These are phyloP conservation scores for Argopecten irradians DNA, from an alignment of 1,140 invertebrate species.

Conservation along the genomic window DNA sequence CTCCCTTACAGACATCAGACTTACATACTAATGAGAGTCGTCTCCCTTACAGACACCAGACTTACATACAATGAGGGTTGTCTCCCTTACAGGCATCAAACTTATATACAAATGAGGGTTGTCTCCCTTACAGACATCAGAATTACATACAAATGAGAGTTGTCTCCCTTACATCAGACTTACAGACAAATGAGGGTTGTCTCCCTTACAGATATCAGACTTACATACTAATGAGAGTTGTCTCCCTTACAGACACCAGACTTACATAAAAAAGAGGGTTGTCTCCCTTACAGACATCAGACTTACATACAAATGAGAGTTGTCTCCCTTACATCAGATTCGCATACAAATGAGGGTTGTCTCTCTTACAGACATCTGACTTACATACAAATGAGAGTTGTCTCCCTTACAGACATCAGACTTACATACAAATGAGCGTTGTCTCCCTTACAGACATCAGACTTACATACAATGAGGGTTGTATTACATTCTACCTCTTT, in stretches of 20 bases:
- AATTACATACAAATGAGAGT: neutral
- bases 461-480: no score
- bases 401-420: no score
- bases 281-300: neutral
- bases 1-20: neutral
- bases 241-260: neutral
- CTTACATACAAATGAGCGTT: no score
- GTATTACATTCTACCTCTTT: no score
- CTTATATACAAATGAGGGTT: no score
- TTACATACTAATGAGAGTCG: neutral
- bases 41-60: neutral
- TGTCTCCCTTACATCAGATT: no score
- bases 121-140: neutral
- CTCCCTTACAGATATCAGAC: neutral
- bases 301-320: no score
- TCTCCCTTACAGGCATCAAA: neutral
- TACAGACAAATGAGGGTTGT: neutral
- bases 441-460: no score
- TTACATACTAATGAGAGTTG: neutral
- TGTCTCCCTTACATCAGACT: neutral
- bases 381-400: no score
- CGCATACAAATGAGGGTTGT: no score
- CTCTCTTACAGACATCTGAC: neutral
- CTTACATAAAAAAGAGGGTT: neutral
- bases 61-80: neutral